These are phyloP conservation scores for Hymenochirus boettgeri DNA, from an alignment of 2,113 vertebrate genomes.

Conservation along the genomic window DNA sequence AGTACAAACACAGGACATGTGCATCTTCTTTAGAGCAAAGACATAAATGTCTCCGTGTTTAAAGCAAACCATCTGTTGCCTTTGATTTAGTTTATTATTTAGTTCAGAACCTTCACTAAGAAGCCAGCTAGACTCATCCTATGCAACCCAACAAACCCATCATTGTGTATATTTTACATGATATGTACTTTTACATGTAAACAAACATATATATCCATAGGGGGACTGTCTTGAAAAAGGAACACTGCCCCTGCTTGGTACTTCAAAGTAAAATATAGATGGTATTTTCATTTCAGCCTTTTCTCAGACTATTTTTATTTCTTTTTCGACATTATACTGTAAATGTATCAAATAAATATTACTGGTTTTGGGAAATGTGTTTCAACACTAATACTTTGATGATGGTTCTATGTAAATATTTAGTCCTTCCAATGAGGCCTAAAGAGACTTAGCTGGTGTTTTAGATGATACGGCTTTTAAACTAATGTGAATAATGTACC, in stretches of 20 bases:
- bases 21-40: no score
- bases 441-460: constrained; percentile 7
- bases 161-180: no score
- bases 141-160: no score
- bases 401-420: background rate
- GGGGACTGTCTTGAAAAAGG: no score
- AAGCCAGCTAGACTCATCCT: no score
- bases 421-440: constrained; percentile 3
- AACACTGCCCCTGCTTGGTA: background rate
- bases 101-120: no score
- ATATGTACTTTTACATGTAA: no score
- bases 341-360: constrained; percentile 1
- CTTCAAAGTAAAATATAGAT: background rate
- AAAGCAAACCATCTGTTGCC: no score
- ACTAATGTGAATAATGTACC: constrained; percentile 15
- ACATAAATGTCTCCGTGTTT: no score
- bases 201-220: no score
- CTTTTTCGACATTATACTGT: background rate
- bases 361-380: constrained; percentile 12
- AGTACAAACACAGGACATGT: no score
- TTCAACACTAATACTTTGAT: constrained; percentile 11
- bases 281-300: background rate
- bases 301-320: background rate
- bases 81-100: no score
- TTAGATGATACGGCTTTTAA: constrained; percentile 25